Conservation (phyloP, 1,140 invertebrate genomes). For the Zaprionus taronus region DNA sequence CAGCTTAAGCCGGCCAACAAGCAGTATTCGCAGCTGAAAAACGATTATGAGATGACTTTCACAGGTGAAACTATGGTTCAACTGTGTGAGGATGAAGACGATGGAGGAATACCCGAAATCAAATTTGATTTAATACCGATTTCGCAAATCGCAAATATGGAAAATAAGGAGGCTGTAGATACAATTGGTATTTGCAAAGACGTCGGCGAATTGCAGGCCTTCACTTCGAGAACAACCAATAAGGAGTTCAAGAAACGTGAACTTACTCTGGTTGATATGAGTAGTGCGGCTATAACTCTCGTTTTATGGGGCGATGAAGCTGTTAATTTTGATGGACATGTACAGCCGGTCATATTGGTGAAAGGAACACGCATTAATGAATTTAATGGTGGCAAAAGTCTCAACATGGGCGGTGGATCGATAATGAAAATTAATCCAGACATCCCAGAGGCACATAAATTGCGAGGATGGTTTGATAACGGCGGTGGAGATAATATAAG, state of each 20-base stretch:
- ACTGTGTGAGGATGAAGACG: slow-evolving; percentile 88
- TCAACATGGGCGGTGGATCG: slow-evolving; percentile 85
- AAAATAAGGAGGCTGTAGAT: slow-evolving; percentile 91
- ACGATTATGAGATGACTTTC: slow-evolving; percentile 98
- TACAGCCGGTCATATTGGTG: slow-evolving; percentile 92
- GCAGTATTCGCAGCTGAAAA: slow-evolving; percentile 92
- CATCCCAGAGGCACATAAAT: slow-evolving; percentile 92
- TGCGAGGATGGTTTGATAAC: slow-evolving; percentile 96
- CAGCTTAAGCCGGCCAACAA: slow-evolving; percentile 96
- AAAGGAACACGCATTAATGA: slow-evolving; percentile 92
- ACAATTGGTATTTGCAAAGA: slow-evolving; percentile 95
- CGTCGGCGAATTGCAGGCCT: slow-evolving; percentile 88
- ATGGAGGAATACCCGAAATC: slow-evolving; percentile 89
- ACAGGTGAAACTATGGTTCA: slow-evolving; percentile 91
- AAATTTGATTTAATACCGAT: slow-evolving; percentile 94
- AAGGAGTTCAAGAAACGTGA: slow-evolving; percentile 96
- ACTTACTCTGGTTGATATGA: slow-evolving; percentile 93
- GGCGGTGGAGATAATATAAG: slow-evolving; percentile 87
- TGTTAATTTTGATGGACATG: slow-evolving; percentile 91
- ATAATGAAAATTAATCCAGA: slow-evolving; percentile 94
- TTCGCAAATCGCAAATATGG: slow-evolving; percentile 89
- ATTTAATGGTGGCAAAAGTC: slow-evolving; percentile 89
- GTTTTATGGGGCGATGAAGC: slow-evolving; percentile 93
- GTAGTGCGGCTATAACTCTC: slow-evolving; percentile 89
- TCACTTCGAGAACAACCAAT: slow-evolving; percentile 90